These are phyloP conservation scores for Eospalax fontanierii DNA, from an alignment of 2,797 vertebrate species.

Conservation along the genomic window DNA sequence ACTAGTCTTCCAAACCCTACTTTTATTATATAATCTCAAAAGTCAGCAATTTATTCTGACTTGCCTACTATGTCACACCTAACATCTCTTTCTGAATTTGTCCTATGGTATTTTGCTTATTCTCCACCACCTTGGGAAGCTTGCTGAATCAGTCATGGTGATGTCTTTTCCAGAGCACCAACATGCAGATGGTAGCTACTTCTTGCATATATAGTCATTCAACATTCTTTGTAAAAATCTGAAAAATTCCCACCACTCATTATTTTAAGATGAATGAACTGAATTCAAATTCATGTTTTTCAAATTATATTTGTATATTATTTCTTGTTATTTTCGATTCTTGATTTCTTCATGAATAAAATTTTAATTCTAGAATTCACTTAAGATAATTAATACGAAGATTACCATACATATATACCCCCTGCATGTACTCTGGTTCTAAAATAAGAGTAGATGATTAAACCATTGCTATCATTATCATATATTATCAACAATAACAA, in stretches of 20 bases:
- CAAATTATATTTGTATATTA: constrained; percentile 31
- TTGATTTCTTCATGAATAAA: constrained; percentile 41
- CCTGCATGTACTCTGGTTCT: not conserved
- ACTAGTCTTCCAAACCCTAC: not conserved
- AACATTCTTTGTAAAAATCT: constrained; percentile 46
- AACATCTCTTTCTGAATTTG: not conserved
- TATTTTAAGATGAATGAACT: not conserved
- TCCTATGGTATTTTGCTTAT: not conserved
- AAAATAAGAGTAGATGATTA: not conserved
- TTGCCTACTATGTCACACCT: not conserved
- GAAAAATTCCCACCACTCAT: not conserved
- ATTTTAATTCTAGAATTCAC: constrained; percentile 35
- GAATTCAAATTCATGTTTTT: constrained; percentile 25
- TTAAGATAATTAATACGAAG: constrained; percentile 18
- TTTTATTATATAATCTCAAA: not conserved
- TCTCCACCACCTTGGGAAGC: not conserved
- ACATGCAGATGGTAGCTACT: not conserved
- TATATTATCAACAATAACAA: not conserved
- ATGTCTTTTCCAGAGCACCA: not conserved
- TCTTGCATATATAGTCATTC: not conserved
- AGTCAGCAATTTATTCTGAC: not conserved
- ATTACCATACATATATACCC: not conserved
- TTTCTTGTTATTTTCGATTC: not conserved
- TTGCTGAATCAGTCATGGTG: not conserved
- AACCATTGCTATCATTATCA: not conserved